Percentiles rank a stretch among this genome's conserved stretches.
Evolutionary conservation across 2,888 invertebrate species (phyloP).

Genomic region (Stenichneumon culpator): DNA sequence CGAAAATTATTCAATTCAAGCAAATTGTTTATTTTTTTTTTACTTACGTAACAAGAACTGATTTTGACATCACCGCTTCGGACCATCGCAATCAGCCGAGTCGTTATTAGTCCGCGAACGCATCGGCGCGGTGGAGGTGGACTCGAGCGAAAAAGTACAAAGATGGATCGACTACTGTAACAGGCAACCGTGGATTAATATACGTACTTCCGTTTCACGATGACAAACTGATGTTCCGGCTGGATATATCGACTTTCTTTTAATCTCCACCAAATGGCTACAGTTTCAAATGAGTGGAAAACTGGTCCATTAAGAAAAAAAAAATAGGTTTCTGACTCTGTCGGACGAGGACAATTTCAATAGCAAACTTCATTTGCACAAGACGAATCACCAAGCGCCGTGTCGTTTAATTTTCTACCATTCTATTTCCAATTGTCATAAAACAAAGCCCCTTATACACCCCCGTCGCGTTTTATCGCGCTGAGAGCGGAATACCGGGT

Average conservation of each 20-base stretch:
- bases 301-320: not conserved
- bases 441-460: constrained; percentile 33
- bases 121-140: not conserved
- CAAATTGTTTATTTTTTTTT: no score
- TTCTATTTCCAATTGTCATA: constrained; percentile 55
- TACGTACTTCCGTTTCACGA: not conserved
- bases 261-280: not conserved
- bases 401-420: constrained; percentile 29
- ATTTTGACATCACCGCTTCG: no score
- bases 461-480: not conserved
- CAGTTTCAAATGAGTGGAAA: not conserved
- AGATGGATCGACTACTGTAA: not conserved
- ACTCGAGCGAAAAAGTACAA: not conserved
- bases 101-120: not conserved
- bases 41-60: no score
- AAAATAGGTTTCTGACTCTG: not conserved
- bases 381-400: constrained; percentile 41
- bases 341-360: constrained; percentile 15
- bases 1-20: not conserved
- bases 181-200: not conserved
- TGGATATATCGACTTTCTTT: constrained; percentile 6
- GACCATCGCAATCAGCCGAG: no score
- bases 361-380: constrained; percentile 50
- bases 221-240: not conserved
- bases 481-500: constrained; percentile 42